Base-by-base conservation (phyloP, 2,888 invertebrate species). In the Tetranychus piercei region DNA sequence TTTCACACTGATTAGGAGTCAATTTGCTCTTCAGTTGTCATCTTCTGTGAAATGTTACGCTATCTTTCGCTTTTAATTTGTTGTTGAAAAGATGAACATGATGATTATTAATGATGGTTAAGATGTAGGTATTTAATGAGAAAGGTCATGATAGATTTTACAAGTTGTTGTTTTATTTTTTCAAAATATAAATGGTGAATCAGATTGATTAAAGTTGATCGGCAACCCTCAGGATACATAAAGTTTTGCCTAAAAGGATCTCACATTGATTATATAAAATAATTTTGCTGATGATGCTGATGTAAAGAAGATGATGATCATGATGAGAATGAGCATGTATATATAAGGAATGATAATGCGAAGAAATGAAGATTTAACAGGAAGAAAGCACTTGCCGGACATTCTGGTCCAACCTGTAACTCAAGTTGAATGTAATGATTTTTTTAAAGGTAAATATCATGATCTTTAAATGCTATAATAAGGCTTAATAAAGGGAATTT, bases 161-260 rank as follows among this genome's bases (percentile, higher is more conserved):
- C 1, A 34, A 34, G 34, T 34, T 34, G 34, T 34, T 34, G 34
- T 34, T 34, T 34, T 34, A 34, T 34, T 34, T 34, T 34, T 34
- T 34, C 34, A 34, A 34, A 34, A 34, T 5, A 5, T 45, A 44
- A n/a, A 72, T 74, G 76, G 77, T 75, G 76, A 75, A 73, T 76
- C 67, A 71, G 73, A 74, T 74, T 72, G 74, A 71, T 73, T 73
- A 73, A 20, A 74, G 34, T 72, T 55, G 55, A 55, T 55, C 55
- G 15, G 15, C 15, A 55, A 15, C 55, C 55, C 15, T 15, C 55
- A 55, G 55, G 55, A 55, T 55, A 34, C 55, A 6, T 5, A 55
- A 55, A 15, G 9, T 55, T 55, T 55, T 55, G 55, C 55, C 55
- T 55, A 55, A 55, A 55, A 55, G 55, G 8, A 55, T 55, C 55